A percentile compares a stretch with the other conserved stretches of the same genome.
Conservation (phyloP, 2,113 vertebrate genomes). For the Scomber colias region DNA sequence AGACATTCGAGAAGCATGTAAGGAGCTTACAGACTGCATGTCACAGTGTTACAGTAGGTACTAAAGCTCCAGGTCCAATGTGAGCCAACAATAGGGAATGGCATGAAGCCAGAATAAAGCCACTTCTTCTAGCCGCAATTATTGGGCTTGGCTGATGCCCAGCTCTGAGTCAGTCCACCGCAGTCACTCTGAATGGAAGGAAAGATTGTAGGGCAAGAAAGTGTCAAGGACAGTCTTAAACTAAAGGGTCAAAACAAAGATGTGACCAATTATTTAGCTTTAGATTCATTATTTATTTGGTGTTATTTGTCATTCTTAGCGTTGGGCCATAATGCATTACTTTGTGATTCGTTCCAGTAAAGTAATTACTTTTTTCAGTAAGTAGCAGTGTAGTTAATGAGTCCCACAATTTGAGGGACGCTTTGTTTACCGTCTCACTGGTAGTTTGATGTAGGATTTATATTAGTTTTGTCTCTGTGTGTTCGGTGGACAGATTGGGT, state of each 20-base stretch:
- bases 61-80: constrained; percentile 18
- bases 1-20: constrained; percentile 29
- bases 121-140: constrained; percentile 27
- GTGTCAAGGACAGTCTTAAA: not conserved
- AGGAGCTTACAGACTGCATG: constrained; percentile 33
- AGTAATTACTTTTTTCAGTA: too few species aligned
- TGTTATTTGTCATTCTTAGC: not conserved
- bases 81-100: constrained; percentile 25
- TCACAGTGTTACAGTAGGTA: constrained; percentile 27
- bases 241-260: not conserved
- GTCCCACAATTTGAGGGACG: too few species aligned
- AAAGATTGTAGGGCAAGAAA: not conserved
- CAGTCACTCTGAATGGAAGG: not conserved
- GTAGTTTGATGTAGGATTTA: too few species aligned
- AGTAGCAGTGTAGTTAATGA: too few species aligned
- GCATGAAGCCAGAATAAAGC: constrained; percentile 33
- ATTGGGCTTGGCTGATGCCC: constrained; percentile 17
- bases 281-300: not conserved
- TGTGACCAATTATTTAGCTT: not conserved
- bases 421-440: too few species aligned
- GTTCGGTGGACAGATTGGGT: too few species aligned
- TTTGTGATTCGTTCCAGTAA: too few species aligned
- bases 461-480: too few species aligned
- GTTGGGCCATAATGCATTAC: too few species aligned
- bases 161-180: constrained; percentile 13